Evolutionary conservation across 64 coral and sea anemone genomes (phyloP).

Genomic region (Pachyseris speciosa): DNA sequence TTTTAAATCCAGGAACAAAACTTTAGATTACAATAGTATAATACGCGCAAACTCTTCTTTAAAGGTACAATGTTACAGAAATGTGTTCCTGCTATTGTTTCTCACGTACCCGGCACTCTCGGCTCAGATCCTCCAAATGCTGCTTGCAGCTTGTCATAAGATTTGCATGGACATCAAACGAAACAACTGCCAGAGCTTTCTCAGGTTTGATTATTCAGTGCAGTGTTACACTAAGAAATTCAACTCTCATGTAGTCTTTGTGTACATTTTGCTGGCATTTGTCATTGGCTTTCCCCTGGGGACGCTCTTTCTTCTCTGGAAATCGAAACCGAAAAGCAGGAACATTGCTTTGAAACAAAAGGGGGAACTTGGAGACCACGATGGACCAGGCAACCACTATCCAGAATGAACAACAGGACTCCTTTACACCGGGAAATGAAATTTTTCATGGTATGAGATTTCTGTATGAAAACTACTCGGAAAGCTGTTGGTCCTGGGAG

Average conservation of each 20-base stretch:
- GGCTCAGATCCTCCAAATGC: conserved; percentile 9
- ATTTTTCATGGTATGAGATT: neutral
- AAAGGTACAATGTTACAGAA: neutral
- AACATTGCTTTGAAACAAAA: too few species aligned
- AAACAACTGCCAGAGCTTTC: neutral
- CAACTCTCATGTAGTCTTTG: neutral
- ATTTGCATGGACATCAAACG: neutral
- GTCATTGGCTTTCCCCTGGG: conserved; percentile 9
- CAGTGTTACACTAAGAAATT: neutral
- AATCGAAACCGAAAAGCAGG: too few species aligned
- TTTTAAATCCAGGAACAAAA: neutral
- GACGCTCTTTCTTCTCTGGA: neutral
- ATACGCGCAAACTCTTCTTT: neutral
- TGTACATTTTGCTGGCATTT: neutral
- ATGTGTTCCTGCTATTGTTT: conserved; percentile 12
- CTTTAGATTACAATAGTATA: neutral
- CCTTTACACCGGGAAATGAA: neutral
- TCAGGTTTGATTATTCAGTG: conserved; percentile 18
- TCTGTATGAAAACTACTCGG: conserved; percentile 39
- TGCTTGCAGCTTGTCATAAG: conserved; percentile 41
- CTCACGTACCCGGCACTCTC: conserved; percentile 30
- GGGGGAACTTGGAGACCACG: neutral
- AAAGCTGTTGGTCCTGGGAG: conserved; percentile 38
- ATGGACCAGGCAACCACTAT: neutral
- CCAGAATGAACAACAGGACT: neutral